A percentile compares a stretch with the other conserved stretches of the same genome.
These are phyloP conservation scores for Nettapus auritus DNA, from an alignment of 2,113 vertebrate genomes.

Conservation along the genomic window DNA sequence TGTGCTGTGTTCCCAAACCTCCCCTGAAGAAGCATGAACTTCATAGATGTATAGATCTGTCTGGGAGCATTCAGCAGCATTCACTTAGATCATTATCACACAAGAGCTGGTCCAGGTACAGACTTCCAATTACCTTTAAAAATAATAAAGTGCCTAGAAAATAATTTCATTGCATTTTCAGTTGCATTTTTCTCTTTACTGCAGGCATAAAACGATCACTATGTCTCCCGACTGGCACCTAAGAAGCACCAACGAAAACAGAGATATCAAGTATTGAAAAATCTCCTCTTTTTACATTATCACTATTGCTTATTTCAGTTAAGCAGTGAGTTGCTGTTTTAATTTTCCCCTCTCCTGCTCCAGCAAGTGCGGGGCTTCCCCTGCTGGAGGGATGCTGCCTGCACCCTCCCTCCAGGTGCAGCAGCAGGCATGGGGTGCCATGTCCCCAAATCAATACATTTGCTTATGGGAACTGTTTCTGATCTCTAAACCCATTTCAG, in stretches of 20 bases:
- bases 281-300: not conserved
- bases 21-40: not conserved
- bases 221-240: not conserved
- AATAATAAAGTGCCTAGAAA: not conserved
- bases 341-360: not conserved
- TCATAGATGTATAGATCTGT: not conserved
- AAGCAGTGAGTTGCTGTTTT: not conserved
- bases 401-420: not conserved
- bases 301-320: not conserved
- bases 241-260: not conserved
- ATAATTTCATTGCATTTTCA: slow-evolving; percentile 1
- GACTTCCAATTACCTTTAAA: slow-evolving; percentile 1
- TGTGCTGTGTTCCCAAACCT: not conserved
- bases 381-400: not conserved
- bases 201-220: not conserved
- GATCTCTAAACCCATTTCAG: not conserved
- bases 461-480: not conserved
- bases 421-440: not conserved
- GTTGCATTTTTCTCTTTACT: not conserved
- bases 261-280: not conserved
- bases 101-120: not conserved
- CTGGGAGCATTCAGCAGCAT: not conserved
- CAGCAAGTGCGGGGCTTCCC: not conserved
- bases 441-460: not conserved
- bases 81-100: not conserved